Percentiles rank a stretch among this genome's conserved stretches.
Conservation (phyloP, 2,888 invertebrate species). For the Cheilosia vernalis region DNA sequence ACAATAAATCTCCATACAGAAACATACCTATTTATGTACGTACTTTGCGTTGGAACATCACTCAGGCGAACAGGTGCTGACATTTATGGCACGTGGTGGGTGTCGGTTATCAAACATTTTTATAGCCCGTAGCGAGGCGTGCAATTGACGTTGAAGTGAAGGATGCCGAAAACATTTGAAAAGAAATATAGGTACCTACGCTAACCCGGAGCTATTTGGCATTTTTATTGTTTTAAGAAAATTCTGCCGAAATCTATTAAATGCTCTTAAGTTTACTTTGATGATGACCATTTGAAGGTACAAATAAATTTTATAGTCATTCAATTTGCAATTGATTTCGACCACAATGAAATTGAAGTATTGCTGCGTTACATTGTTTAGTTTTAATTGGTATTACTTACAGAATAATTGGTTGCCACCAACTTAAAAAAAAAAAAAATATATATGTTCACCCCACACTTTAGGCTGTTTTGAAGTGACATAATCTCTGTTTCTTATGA, state of each 20-base stretch:
- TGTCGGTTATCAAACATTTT: neutral
- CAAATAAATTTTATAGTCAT: too few relatives aligned
- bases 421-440: too few relatives aligned
- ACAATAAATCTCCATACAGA: neutral
- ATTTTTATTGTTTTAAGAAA: neutral
- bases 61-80: conserved; percentile 29
- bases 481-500: too few relatives aligned
- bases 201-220: neutral
- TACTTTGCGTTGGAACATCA: conserved; percentile 24
- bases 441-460: too few relatives aligned
- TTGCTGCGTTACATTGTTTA: too few relatives aligned
- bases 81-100: conserved; percentile 15
- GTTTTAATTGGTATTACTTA: too few relatives aligned
- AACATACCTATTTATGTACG: neutral
- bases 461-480: too few relatives aligned
- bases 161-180: neutral
- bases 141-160: neutral
- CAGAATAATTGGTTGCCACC: too few relatives aligned
- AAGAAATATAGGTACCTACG: too few relatives aligned
- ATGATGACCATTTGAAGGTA: neutral
- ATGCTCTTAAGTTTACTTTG: neutral
- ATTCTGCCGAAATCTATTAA: neutral
- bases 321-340: too few relatives aligned
- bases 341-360: too few relatives aligned
- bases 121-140: neutral